Evolutionary conservation across 23 tunicate species (phyloP).

Genomic region (Styela clava): DNA sequence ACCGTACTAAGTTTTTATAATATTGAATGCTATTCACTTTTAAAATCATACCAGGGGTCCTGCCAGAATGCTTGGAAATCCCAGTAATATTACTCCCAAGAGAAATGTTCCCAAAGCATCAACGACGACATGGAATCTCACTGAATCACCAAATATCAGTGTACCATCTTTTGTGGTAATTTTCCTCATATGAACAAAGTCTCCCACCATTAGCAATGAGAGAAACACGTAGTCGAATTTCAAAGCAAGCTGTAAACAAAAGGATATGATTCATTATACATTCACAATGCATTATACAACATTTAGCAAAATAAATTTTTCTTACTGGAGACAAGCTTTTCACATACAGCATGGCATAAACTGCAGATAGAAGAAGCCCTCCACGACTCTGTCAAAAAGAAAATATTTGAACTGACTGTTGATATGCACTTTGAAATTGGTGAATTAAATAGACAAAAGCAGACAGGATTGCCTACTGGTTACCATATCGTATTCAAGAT

Average conservation of each 20-base stretch:
- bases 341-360: conserved; percentile 7
- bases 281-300: too few species aligned
- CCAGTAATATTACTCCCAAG: background rate
- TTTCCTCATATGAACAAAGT: conserved; percentile 3
- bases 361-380: conserved; percentile 8
- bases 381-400: background rate
- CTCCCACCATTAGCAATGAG: background rate
- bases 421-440: background rate
- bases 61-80: conserved; percentile 3
- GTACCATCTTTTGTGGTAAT: conserved; percentile 15
- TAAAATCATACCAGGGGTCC: background rate
- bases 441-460: too few species aligned
- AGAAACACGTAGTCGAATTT: conserved; percentile 2
- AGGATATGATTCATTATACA: background rate
- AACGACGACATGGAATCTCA: background rate
- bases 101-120: conserved; percentile 9
- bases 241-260: background rate
- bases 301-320: too few species aligned
- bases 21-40: too few species aligned
- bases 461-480: too few species aligned
- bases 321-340: conserved; percentile 1
- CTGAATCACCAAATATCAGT: background rate
- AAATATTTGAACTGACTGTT: background rate
- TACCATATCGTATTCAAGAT: too few species aligned
- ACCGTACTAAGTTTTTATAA: too few species aligned